These are phyloP conservation scores for Cyaniris semiargus DNA, from an alignment of 2,888 invertebrate species.

Conservation along the genomic window DNA sequence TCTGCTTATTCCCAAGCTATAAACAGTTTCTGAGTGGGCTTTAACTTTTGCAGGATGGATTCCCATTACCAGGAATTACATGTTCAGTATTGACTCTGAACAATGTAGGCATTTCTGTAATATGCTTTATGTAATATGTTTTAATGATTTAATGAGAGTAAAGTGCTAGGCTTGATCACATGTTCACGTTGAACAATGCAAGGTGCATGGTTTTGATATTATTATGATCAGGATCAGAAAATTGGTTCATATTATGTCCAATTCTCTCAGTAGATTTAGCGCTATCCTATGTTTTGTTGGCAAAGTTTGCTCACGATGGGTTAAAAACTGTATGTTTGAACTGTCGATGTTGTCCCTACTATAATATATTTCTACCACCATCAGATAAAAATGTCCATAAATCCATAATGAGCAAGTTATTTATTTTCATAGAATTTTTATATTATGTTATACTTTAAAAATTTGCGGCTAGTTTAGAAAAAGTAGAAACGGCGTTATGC, in stretches of 20 bases:
- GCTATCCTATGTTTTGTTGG: too few species aligned
- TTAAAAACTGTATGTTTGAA: too few species aligned
- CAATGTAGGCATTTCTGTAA: background rate
- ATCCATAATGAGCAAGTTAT: background rate
- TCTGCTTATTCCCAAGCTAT: slow-evolving; percentile 22
- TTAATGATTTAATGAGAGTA: slow-evolving; percentile 1
- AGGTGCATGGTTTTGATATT: background rate
- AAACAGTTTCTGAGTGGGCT: slow-evolving; percentile 7
- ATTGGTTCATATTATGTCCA: background rate
- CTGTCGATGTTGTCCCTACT: too few species aligned
- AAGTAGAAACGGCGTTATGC: slow-evolving; percentile 43
- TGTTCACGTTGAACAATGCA: background rate
- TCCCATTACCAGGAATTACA: background rate
- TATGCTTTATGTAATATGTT: slow-evolving; percentile 2
- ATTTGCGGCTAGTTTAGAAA: background rate
- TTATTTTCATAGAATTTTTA: background rate
- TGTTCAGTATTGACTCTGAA: background rate
- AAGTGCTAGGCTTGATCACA: background rate
- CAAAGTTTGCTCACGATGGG: too few species aligned
- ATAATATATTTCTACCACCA: background rate
- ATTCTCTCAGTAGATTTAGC: too few species aligned
- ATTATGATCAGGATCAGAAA: background rate
- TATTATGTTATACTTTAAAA: background rate
- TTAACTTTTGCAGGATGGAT: slow-evolving; percentile 26
- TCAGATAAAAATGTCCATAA: background rate